These are phyloP conservation scores for Campoplex nolae DNA, from an alignment of 2,888 invertebrate species.

Conservation along the genomic window DNA sequence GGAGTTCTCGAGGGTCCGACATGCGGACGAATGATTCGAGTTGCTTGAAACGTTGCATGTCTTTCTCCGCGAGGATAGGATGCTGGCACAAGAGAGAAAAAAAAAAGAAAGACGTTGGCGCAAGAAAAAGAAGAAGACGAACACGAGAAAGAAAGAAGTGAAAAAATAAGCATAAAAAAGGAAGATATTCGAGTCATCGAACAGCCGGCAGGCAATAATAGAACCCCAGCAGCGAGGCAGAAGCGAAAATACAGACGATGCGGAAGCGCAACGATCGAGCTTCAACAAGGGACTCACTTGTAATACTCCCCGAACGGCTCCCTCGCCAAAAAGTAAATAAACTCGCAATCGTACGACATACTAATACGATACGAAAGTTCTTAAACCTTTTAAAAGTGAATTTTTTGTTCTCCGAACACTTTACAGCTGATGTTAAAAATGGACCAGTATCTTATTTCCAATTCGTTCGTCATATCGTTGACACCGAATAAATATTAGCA, in stretches of 20 bases:
- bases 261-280: slow-evolving; percentile 36
- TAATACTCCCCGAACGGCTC: slow-evolving; percentile 33
- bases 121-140: slow-evolving; percentile 17
- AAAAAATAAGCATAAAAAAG: slow-evolving; percentile 19
- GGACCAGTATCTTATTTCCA: neutral
- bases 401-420: neutral
- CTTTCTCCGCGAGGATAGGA: slow-evolving; percentile 26
- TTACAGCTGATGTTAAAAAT: neutral
- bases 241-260: slow-evolving; percentile 32
- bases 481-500: neutral
- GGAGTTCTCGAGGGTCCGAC: slow-evolving; percentile 21
- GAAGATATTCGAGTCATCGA: slow-evolving; percentile 59
- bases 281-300: slow-evolving; percentile 61
- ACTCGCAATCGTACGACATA: slow-evolving; percentile 22
- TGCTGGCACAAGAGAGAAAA: slow-evolving; percentile 22
- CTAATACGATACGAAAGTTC: slow-evolving; percentile 14
- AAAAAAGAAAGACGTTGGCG: neutral
- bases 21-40: slow-evolving; percentile 37
- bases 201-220: slow-evolving; percentile 64
- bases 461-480: neutral
- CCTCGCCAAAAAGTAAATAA: slow-evolving; percentile 58
- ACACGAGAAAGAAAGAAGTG: neutral
- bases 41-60: neutral
- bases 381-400: too few species aligned
- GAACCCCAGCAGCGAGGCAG: slow-evolving; percentile 42